phyloP scores from a whole-genome alignment of 2,113 vertebrate genomes.

The Aldabrachelys gigantea region DNA sequence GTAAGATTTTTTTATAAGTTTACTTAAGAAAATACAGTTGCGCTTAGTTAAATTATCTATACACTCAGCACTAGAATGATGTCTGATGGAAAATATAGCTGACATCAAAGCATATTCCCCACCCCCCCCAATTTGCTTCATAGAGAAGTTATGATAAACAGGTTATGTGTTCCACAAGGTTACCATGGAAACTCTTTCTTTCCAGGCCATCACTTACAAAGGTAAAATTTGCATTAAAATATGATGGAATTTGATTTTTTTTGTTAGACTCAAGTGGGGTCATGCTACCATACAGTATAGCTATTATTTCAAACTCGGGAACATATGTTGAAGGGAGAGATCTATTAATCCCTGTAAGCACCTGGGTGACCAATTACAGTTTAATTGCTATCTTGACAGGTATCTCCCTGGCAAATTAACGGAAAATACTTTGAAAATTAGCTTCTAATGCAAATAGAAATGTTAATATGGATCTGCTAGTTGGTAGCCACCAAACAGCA shows the following conservation, averaged over 20 bases:
- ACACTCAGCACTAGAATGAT: slow-evolving; percentile 55
- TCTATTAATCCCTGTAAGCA: slow-evolving; percentile 78
- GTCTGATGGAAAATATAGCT: slow-evolving; percentile 68
- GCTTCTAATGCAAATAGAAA: slow-evolving; percentile 59
- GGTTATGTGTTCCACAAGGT: slow-evolving; percentile 81
- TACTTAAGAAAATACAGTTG: background rate
- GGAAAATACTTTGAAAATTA: slow-evolving; percentile 69
- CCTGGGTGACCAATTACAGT: slow-evolving; percentile 74
- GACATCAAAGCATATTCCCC: slow-evolving; percentile 76
- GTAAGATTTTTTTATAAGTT: slow-evolving; percentile 53
- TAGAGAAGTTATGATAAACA: slow-evolving; percentile 82
- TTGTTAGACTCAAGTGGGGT: slow-evolving; percentile 77
- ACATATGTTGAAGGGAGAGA: slow-evolving; percentile 57
- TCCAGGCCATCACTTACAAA: slow-evolving; percentile 83
- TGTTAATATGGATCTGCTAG: slow-evolving; percentile 45
- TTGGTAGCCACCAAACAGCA: slow-evolving; percentile 19
- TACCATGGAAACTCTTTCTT: slow-evolving; percentile 86
- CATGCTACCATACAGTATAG: slow-evolving; percentile 71
- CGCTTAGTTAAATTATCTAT: slow-evolving; percentile 64
- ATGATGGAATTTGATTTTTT: slow-evolving; percentile 79
- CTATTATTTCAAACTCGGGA: slow-evolving; percentile 77
- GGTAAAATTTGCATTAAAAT: slow-evolving; percentile 87
- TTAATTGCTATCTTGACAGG: slow-evolving; percentile 71
- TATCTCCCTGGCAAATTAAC: slow-evolving; percentile 61
- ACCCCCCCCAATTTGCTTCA: slow-evolving; percentile 73